These are phyloP conservation scores for Coregonus ussuriensis DNA, from an alignment of 2,797 vertebrate species.

Conservation along the genomic window DNA sequence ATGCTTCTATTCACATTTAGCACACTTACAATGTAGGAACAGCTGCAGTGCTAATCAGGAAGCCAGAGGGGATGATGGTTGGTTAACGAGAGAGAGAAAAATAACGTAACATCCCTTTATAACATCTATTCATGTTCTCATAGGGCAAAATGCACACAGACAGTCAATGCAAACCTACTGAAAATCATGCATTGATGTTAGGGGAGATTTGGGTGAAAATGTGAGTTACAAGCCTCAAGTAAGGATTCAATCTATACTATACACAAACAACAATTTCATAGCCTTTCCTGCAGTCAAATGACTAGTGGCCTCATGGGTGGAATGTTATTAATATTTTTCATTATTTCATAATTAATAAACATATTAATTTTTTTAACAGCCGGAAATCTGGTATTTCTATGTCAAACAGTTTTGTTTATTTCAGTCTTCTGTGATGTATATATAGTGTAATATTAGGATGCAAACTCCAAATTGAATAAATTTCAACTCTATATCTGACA, in stretches of 20 bases:
- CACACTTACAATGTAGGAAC: slow-evolving; percentile 68
- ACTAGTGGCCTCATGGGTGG: too few species aligned
- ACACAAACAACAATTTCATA: neutral
- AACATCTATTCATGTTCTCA: slow-evolving; percentile 38
- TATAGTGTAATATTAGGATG: too few species aligned
- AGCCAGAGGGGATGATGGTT: slow-evolving; percentile 67
- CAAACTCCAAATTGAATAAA: too few species aligned
- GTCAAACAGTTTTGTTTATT: too few species aligned
- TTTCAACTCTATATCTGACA: too few species aligned
- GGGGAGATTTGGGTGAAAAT: too few species aligned
- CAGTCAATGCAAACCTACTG: neutral
- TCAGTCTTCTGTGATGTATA: too few species aligned
- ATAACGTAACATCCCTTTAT: slow-evolving; percentile 31
- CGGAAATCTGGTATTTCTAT: too few species aligned
- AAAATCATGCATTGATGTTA: neutral
- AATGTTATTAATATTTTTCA: too few species aligned
- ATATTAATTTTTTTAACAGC: too few species aligned
- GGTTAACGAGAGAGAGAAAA: slow-evolving; percentile 1
- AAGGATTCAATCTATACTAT: neutral
- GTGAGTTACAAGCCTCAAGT: neutral
- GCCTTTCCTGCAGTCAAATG: too few species aligned
- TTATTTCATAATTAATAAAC: too few species aligned
- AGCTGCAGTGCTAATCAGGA: slow-evolving; percentile 70
- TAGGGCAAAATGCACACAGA: slow-evolving; percentile 21
- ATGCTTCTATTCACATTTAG: slow-evolving; percentile 78